Evolutionary conservation across 2,888 invertebrate genomes (phyloP), one percentile per base, ranked within the genome.

Genomic region (Calameuta pallipes): DNA sequence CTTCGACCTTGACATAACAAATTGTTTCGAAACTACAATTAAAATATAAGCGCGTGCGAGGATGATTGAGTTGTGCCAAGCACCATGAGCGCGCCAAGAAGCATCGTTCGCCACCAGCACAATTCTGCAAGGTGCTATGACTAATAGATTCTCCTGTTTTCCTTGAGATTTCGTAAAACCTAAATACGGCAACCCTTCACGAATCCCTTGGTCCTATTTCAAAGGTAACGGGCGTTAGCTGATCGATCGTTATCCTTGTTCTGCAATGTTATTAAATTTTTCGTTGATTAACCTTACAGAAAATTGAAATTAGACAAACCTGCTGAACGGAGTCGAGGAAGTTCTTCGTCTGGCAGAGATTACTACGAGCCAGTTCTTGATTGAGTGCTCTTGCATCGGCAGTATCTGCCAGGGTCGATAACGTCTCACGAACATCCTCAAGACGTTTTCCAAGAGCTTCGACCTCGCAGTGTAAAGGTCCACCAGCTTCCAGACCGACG

Each of bases 261-360:
- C 9, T 56, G 56, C 23, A 23, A 23, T 56, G 56, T 15, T 15
- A 56, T 23, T 56, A 56, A 6, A 56, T 23, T 56, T 56, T 56
- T 6, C 31, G 15, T 56, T 23, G 56, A 23, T 56, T 56, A 56
- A 23, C 23, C 56, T 23, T 56, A 56, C 23, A 56, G 56, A 56
- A 23, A 56, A 23, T 56, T 23, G 9, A 56, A 23, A 76, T 41
- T 69, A 68, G 35, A 84, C 93, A 90, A 89, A 96, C 96, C 94
- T 96, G 95, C 93, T 95, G 95, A 89, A 96, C 95, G 84, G 95
- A 94, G 86, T 94, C 94, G 84, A 97, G 93, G 92, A 94, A 94
- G 79, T 90, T 91, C 87, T 93, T 94, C 75, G 94, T 93, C 83
- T 93, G 93, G 78, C 92, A 92, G 76, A 95, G 92, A 89, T 94